Percentiles rank a stretch among this genome's conserved stretches.
phyloP scores from a whole-genome alignment of 2,888 invertebrate genomes.

The Junonia oenone region DNA sequence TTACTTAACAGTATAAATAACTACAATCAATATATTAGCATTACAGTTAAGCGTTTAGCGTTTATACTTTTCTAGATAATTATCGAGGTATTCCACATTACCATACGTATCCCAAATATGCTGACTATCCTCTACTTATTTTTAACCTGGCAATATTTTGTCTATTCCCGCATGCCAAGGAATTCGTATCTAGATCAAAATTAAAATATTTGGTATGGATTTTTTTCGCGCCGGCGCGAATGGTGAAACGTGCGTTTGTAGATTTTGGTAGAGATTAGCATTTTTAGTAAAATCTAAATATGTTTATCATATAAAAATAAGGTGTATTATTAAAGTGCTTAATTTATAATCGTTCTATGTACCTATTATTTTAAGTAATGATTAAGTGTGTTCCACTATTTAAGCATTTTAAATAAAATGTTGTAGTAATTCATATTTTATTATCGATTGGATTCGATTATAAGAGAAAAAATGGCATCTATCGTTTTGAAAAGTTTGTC shows the following conservation, averaged over 20 bases:
- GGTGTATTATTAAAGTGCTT: not conserved
- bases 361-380: slow-evolving; percentile 6
- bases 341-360: not conserved
- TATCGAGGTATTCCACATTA: no score
- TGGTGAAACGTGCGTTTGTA: slow-evolving; percentile 28
- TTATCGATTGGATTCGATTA: not conserved
- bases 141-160: slow-evolving; percentile 13
- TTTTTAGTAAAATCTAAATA: slow-evolving; percentile 11
- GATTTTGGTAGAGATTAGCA: slow-evolving; percentile 4
- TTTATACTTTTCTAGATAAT: no score
- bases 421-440: not conserved
- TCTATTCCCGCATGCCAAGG: slow-evolving; percentile 9
- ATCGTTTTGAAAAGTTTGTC: slow-evolving; percentile 95
- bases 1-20: no score
- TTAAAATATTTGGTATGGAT: slow-evolving; percentile 50
- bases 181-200: slow-evolving; percentile 16
- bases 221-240: slow-evolving; percentile 78
- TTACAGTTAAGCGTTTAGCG: no score
- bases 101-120: no score
- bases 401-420: not conserved
- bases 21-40: no score
- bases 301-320: slow-evolving; percentile 5
- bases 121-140: not conserved
- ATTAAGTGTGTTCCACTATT: not conserved
- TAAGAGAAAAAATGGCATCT: slow-evolving; percentile 78